phyloP scores from a whole-genome alignment of 1,140 invertebrate genomes.

The Coenobita brevimanus region DNA sequence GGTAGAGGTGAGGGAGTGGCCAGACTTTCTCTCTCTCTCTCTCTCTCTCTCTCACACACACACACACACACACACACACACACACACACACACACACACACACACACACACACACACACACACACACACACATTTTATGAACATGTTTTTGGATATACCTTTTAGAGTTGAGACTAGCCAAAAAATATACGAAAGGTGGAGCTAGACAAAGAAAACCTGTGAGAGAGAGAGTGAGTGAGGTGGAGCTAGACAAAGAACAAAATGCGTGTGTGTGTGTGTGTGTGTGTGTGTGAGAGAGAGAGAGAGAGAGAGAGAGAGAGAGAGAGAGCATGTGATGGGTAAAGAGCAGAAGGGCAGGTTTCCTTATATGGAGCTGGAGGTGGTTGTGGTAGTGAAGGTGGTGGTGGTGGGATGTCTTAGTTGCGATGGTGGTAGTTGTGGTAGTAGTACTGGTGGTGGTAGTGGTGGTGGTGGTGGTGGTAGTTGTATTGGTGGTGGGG shows the following conservation, averaged over 20 bases:
- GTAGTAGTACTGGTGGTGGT: neutral
- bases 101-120: constrained; percentile 21
- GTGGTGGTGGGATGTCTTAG: neutral
- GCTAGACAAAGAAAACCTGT: too few relatives aligned
- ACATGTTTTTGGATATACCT: too few relatives aligned
- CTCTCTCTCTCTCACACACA: neutral
- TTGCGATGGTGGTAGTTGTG: neutral
- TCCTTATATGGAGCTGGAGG: too few relatives aligned
- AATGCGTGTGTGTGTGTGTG: neutral
- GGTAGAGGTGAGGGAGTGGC: too few relatives aligned
- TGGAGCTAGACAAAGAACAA: neutral
- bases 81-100: constrained; percentile 31
- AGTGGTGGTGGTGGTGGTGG: neutral
- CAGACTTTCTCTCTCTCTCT: too few relatives aligned
- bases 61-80: neutral
- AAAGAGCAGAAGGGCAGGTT: neutral
- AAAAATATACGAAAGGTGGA: too few relatives aligned
- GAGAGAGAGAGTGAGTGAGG: neutral
- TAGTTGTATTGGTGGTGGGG: too few relatives aligned
- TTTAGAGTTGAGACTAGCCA: too few relatives aligned
- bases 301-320: constrained; percentile 18
- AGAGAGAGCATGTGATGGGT: neutral
- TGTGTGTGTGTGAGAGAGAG: neutral
- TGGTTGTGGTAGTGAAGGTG: neutral
- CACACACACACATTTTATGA: neutral